These are phyloP conservation scores for Sebastes trivittatus DNA, from an alignment of 2,797 vertebrate genomes.

Conservation along the genomic window DNA sequence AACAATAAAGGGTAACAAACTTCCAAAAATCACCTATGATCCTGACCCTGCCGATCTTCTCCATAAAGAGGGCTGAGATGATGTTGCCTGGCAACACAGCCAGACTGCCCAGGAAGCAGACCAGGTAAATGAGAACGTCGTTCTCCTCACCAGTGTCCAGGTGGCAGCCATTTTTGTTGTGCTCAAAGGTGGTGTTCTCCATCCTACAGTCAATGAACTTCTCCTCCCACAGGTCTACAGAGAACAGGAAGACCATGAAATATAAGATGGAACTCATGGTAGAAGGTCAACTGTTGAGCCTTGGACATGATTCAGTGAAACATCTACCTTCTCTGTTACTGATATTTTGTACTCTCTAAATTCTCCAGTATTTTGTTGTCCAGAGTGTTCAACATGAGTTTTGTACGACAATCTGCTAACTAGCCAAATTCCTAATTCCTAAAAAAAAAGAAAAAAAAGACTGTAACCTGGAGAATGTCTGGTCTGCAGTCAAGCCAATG, in stretches of 20 bases:
- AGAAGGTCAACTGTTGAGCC: neutral
- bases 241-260: constrained; percentile 7
- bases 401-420: neutral
- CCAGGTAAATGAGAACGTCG: constrained; percentile 93
- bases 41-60: constrained; percentile 92
- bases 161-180: constrained; percentile 90
- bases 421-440: neutral
- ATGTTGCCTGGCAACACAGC: constrained; percentile 96
- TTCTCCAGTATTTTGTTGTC: no score
- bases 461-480: neutral
- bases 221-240: constrained; percentile 88
- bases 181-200: constrained; percentile 86
- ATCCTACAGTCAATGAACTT: constrained; percentile 91
- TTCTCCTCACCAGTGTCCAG: constrained; percentile 90
- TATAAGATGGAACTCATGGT: no score
- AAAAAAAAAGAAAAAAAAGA: neutral
- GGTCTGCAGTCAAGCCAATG: neutral
- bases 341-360: no score
- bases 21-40: constrained; percentile 89
- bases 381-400: no score
- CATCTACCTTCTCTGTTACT: no score
- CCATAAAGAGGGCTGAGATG: constrained; percentile 95
- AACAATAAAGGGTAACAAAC: neutral
- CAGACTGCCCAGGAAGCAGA: constrained; percentile 95
- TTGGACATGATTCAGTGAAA: neutral